A percentile compares a stretch with the other conserved stretches of the same genome.
These are phyloP conservation scores for Ricordea florida DNA, from an alignment of 92 coral and sea anemone species.

Conservation along the genomic window DNA sequence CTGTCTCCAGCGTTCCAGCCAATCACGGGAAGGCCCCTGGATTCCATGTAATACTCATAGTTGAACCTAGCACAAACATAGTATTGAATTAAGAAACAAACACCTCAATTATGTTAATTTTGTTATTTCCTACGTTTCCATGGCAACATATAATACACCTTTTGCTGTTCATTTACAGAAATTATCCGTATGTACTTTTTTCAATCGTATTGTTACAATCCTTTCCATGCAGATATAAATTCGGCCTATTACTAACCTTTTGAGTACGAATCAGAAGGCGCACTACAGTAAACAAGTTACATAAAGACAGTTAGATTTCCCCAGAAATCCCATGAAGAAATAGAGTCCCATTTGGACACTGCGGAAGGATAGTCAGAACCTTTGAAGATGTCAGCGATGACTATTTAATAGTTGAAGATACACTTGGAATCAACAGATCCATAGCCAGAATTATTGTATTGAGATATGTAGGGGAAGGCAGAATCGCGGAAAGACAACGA, in stretches of 20 bases:
- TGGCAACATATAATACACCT: no score
- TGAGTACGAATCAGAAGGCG: constrained; percentile 9
- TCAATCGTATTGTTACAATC: constrained; percentile 6
- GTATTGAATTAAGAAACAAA: no score
- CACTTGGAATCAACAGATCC: constrained; percentile 40
- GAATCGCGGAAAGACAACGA: not conserved
- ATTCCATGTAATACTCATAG: no score
- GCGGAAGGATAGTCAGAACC: constrained; percentile 37
- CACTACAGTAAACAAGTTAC: no score
- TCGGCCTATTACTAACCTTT: constrained; percentile 12
- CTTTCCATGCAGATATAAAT: constrained; percentile 16
- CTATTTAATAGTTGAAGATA: constrained; percentile 32
- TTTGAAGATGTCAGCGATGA: constrained; percentile 30
- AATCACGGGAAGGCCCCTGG: no score
- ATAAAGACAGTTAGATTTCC: no score
- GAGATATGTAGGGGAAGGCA: not conserved
- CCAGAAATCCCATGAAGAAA: not conserved
- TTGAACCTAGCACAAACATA: no score
- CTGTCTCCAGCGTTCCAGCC: no score
- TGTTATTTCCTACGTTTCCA: no score
- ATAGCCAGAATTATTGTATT: constrained; percentile 34
- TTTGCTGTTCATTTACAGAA: no score
- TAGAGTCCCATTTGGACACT: constrained; percentile 8
- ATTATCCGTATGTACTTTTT: no score
- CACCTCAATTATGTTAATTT: no score